Conservation (phyloP, 2,113 vertebrate species). For the cat (Felis catus) region F.catus_Fca126_mat1.0 CM031414.1:129603501-129604000, state of each 20-base stretch:
- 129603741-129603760: not conserved
- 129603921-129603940: not conserved
- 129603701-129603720: not conserved
- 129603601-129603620: not conserved
- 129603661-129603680: not conserved
- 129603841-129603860: not conserved
- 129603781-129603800: not conserved
- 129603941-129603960: rapidly evolving
- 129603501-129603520: rapidly evolving
- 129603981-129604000: not conserved
- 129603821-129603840: not conserved
- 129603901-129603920: not conserved
- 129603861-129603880: not conserved
- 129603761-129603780: not conserved
- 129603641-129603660: not conserved
- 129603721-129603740: not conserved
- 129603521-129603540: too few species aligned
- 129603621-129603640: not conserved
- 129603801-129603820: rapidly evolving
- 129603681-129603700: not conserved
- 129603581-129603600: not conserved
- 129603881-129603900: not conserved
- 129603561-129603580: not conserved
- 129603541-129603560: not conserved
- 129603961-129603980: not conserved